Evolutionary conservation across 2,113 vertebrate genomes (phyloP).

Genomic region (Pygoscelis adeliae): DNA sequence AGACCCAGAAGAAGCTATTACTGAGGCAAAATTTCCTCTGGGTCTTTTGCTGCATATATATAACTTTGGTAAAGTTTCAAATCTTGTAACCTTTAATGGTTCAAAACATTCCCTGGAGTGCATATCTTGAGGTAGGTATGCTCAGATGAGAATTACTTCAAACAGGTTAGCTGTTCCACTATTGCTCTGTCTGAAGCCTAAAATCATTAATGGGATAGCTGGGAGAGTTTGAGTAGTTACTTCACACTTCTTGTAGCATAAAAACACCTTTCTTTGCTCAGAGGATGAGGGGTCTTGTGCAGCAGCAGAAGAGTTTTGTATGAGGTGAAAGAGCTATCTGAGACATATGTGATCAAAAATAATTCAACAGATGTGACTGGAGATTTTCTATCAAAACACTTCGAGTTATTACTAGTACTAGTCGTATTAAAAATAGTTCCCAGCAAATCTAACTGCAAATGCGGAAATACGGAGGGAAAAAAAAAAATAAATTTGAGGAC

Average conservation of each 20-base stretch:
- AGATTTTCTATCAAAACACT: background rate
- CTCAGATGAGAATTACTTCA: background rate
- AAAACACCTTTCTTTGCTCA: background rate
- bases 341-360: background rate
- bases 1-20: constrained; percentile 12
- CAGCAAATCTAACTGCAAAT: background rate
- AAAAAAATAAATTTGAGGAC: background rate
- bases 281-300: background rate
- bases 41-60: background rate
- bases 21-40: background rate
- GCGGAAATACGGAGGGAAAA: background rate
- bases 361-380: background rate
- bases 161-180: background rate
- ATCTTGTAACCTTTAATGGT: background rate
- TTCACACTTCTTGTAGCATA: background rate
- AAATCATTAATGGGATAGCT: background rate
- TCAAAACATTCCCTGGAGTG: background rate
- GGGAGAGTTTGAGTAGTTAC: background rate
- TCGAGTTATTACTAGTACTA: background rate
- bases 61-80: background rate
- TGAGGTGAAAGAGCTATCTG: background rate
- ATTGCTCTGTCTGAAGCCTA: background rate
- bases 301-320: background rate
- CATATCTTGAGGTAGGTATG: background rate
- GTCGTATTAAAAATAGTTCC: background rate